These are phyloP conservation scores for Trichopria drosophilae DNA, from an alignment of 2,888 invertebrate species.

Conservation along the genomic window DNA sequence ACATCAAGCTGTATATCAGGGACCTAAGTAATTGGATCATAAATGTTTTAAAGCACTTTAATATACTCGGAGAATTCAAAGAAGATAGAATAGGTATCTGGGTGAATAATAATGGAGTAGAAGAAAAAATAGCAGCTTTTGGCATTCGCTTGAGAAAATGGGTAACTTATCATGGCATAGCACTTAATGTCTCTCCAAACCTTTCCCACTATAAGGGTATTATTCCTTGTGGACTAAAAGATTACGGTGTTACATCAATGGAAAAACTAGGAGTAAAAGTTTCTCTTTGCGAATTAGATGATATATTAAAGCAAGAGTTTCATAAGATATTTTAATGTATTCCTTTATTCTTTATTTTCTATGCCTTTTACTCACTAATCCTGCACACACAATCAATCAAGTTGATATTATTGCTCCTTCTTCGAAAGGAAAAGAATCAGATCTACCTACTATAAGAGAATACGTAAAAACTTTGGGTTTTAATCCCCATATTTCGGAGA, in stretches of 20 bases:
- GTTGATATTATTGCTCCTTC: slow-evolving; percentile 25
- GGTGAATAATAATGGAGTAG: slow-evolving; percentile 20
- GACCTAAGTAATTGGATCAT: slow-evolving; percentile 20
- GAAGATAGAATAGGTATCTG: slow-evolving; percentile 22
- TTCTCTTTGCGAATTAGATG: slow-evolving; percentile 12
- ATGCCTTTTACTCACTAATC: slow-evolving; percentile 16
- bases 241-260: slow-evolving; percentile 15
- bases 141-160: slow-evolving; percentile 14
- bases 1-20: slow-evolving; percentile 20
- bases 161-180: slow-evolving; percentile 23
- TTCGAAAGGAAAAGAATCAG: slow-evolving; percentile 22
- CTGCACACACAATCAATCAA: slow-evolving; percentile 17
- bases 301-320: slow-evolving; percentile 20
- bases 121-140: slow-evolving; percentile 24
- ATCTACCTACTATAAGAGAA: slow-evolving; percentile 18
- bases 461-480: slow-evolving; percentile 19
- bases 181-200: slow-evolving; percentile 19
- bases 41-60: slow-evolving; percentile 20
- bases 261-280: slow-evolving; percentile 13
- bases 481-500: slow-evolving; percentile 21
- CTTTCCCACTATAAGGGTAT: slow-evolving; percentile 17
- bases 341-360: slow-evolving; percentile 16
- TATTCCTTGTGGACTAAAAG: slow-evolving; percentile 18
- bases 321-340: slow-evolving; percentile 21
- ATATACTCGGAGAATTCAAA: slow-evolving; percentile 19